phyloP scores from a whole-genome alignment of 2,888 invertebrate species.

The Camptogramma bilineatum region DNA sequence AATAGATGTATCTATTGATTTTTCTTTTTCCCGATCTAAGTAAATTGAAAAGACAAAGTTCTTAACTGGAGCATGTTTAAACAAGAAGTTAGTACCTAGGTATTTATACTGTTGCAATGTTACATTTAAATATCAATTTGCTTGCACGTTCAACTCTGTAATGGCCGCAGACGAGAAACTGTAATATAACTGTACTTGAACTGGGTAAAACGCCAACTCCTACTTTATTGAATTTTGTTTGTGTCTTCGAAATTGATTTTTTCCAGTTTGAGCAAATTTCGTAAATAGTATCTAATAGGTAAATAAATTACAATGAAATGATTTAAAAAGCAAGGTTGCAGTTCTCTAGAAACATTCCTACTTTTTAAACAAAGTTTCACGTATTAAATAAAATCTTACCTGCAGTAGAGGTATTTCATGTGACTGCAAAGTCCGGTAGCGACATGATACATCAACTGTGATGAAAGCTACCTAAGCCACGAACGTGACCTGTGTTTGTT shows the following conservation, averaged over 20 bases:
- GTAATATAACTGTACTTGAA: constrained; percentile 15
- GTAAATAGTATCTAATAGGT: no score
- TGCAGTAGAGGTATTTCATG: background rate
- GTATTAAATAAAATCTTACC: background rate
- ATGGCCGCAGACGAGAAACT: constrained; percentile 18
- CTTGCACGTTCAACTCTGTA: constrained; percentile 20
- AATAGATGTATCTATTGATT: no score
- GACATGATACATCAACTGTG: background rate
- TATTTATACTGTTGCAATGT: constrained; percentile 7
- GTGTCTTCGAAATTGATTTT: constrained; percentile 13
- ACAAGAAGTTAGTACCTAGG: background rate
- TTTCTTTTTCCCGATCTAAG: background rate
- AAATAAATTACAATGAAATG: no score
- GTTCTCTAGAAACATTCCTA: background rate
- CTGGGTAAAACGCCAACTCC: constrained; percentile 13
- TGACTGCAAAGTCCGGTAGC: background rate
- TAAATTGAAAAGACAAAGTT: background rate
- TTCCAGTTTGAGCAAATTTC: constrained; percentile 3
- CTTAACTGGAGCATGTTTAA: background rate
- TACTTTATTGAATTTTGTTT: constrained; percentile 21
- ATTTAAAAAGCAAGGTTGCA: background rate
- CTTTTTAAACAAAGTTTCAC: background rate
- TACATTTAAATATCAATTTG: constrained; percentile 22
- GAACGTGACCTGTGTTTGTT: constrained; percentile 1
- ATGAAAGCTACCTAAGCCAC: background rate